Conservation (phyloP, 2,797 vertebrate genomes). For the Enteromius fasciolatus region DNA sequence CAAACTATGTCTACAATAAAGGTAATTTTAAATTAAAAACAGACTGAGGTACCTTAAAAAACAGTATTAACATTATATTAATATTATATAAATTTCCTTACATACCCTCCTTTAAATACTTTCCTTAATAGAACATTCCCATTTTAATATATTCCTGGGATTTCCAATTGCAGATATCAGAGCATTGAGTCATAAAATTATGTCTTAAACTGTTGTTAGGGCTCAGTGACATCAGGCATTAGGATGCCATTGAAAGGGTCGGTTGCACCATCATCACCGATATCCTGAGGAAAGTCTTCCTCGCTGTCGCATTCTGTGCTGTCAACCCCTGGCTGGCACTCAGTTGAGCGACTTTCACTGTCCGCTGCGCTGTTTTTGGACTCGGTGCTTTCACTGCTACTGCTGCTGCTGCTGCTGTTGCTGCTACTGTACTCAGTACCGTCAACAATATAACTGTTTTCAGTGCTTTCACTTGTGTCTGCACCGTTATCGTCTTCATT, state of each 20-base stretch:
- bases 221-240: conserved; percentile 34
- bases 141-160: conserved; percentile 35
- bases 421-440: conserved; percentile 41
- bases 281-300: conserved; percentile 69
- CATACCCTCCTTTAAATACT: background rate
- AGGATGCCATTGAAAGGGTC: conserved; percentile 52
- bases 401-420: conserved; percentile 44
- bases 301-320: conserved; percentile 75
- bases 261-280: conserved; percentile 72
- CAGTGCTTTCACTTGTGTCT: conserved; percentile 51
- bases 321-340: conserved; percentile 61
- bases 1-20: background rate
- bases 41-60: background rate
- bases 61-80: background rate
- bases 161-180: conserved; percentile 37
- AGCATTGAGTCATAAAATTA: conserved; percentile 1
- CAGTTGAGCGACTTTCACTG: conserved; percentile 48
- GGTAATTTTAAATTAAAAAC: conserved; percentile 1
- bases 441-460: conserved; percentile 41
- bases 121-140: conserved; percentile 18
- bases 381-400: conserved; percentile 47
- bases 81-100: background rate
- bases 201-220: conserved; percentile 19
- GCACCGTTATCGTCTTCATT: conserved; percentile 1
- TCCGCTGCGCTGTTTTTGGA: conserved; percentile 23